Evolutionary conservation across 1,140 invertebrate genomes (phyloP).

Genomic region (Bombus balteatus): DNA sequence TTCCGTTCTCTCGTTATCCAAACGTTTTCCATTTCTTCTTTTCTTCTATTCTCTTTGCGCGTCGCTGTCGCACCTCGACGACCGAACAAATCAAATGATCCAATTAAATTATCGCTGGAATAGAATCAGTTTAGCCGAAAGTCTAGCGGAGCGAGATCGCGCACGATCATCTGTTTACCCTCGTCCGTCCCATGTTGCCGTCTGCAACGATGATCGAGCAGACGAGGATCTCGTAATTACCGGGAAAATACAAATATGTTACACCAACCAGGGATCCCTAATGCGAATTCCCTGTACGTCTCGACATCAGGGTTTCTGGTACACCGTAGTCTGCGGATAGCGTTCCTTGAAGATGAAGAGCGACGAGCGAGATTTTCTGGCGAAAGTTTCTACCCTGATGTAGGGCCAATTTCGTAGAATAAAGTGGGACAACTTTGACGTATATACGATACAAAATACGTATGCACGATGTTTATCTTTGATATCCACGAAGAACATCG

Average conservation of each 20-base stretch:
- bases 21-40: neutral
- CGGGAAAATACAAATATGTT: slow-evolving; percentile 45
- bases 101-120: slow-evolving; percentile 42
- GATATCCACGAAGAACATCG: too few species aligned
- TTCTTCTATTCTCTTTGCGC: neutral
- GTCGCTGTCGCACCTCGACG: neutral
- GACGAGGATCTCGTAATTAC: slow-evolving; percentile 37
- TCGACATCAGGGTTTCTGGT: neutral
- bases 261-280: neutral
- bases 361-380: neutral
- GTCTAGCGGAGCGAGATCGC: too few species aligned
- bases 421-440: too few species aligned
- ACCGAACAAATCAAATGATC: slow-evolving; percentile 20
- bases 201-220: slow-evolving; percentile 35
- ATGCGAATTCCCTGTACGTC: slow-evolving; percentile 31
- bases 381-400: neutral
- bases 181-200: neutral
- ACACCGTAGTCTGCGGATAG: neutral
- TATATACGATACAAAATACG: too few species aligned
- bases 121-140: neutral
- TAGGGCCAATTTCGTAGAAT: too few species aligned
- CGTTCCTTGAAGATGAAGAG: neutral
- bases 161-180: slow-evolving; percentile 1
- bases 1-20: slow-evolving; percentile 2
- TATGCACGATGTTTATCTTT: too few species aligned